Base-by-base conservation (phyloP, 1,140 invertebrate genomes). In the Drosophila nasuta region DNA sequence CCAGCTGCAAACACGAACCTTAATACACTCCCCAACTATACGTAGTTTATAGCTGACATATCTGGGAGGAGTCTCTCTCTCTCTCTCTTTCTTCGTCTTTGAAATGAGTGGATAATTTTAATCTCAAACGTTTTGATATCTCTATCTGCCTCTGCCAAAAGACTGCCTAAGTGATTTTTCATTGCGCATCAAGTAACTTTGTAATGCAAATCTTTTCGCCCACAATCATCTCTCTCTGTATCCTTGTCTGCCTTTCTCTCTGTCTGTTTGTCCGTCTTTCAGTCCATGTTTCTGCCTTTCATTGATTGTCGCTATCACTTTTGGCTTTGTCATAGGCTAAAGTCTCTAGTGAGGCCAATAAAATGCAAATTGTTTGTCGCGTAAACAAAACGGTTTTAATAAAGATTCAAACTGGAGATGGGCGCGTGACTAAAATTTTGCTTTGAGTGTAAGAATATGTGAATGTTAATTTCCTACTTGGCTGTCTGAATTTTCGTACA, bases 331-430 rank as follows among this genome's bases (percentile, higher is more conserved):
- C 41, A 49, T 49, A 28, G 51, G 43, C 46, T 72, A 68, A 48
- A 67, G 66, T 57, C 46, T 45, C 64, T 54, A 13, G 51, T 57
- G 54, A 62, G 56, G 73, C 83, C 83, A 87, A 87, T 87, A 87
- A 87, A 87, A 87, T 87, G 83, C 83, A 87, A 87, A 87, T 87
- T 88, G 72, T 72, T 83, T 82, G 57, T 49, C 66, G 80, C 77
- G 60, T 88, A 80, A 78, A 82, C 79, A 80, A 73, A 77, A 43
- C 68, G 69, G 25, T 41, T 73, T 59, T 49, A 56, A 67, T 67
- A 46, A 65, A 66, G 58, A 46, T 45, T 10, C 64, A 57, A 38
- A 11, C 52, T 71, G 60, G 62, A 8, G 83, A 68, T 79, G 83
- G 28, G 15, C 5, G 3, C 52, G 43, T 75, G 52, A 45, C 10